Evolutionary conservation across 2,888 invertebrate species (phyloP).

Genomic region (Drosophila histrio): DNA sequence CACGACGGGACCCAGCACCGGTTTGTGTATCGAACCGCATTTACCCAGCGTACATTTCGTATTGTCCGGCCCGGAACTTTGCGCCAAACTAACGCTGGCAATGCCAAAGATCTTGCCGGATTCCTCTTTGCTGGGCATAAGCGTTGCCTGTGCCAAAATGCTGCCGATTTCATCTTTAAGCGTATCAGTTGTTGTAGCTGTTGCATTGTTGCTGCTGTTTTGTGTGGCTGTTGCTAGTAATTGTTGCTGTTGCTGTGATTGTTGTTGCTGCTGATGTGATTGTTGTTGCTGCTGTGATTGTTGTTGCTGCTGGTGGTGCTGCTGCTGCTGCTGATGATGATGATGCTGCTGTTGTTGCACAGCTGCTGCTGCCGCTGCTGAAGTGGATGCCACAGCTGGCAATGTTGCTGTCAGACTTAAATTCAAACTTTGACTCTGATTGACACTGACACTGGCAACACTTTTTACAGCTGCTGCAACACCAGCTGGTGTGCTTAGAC

Average conservation of each 20-base stretch:
- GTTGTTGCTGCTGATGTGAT: constrained; percentile 24
- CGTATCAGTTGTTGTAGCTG: constrained; percentile 66
- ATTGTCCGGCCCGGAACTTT: constrained; percentile 84
- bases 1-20: constrained; percentile 84
- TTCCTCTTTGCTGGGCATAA: constrained; percentile 85
- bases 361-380: constrained; percentile 57
- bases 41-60: constrained; percentile 84
- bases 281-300: constrained; percentile 23
- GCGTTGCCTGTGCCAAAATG: constrained; percentile 82
- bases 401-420: constrained; percentile 42
- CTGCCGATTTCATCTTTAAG: constrained; percentile 83
- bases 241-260: constrained; percentile 20
- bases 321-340: constrained; percentile 13
- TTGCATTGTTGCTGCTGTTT: constrained; percentile 20
- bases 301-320: constrained; percentile 7
- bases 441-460: constrained; percentile 5
- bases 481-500: constrained; percentile 23
- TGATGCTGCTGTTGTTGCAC: constrained; percentile 18
- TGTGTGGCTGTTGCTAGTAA: constrained; percentile 36
- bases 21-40: constrained; percentile 84
- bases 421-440: constrained; percentile 47
- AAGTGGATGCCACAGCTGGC: constrained; percentile 57
- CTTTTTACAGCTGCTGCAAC: neutral
- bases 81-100: constrained; percentile 84
- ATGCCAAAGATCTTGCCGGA: constrained; percentile 85